phyloP scores from a whole-genome alignment of 2,797 vertebrate genomes.

The Onychomys arenicola region DNA sequence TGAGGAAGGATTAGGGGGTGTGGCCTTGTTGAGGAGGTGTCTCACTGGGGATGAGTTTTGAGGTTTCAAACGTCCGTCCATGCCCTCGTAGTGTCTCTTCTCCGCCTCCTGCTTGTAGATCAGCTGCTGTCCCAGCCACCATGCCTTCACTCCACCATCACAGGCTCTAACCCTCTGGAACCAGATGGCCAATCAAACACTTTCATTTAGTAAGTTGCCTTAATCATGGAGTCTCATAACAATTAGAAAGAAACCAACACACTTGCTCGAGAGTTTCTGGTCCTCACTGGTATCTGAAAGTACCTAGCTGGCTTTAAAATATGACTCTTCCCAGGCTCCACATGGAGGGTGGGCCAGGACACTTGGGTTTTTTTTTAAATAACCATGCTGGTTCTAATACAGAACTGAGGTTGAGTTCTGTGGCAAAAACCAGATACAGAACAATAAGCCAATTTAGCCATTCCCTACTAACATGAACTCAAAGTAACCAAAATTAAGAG shows the following conservation, averaged over 20 bases:
- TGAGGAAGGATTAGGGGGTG: not conserved
- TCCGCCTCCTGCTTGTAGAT: not conserved
- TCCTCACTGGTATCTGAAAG: not conserved
- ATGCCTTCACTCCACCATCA: not conserved
- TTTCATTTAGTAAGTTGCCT: not conserved
- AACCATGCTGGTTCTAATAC: not conserved
- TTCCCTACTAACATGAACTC: conserved; percentile 27
- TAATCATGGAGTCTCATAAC: not conserved
- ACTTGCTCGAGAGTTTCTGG: not conserved
- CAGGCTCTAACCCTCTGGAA: not conserved
- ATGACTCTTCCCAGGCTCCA: not conserved
- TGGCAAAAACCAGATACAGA: not conserved
- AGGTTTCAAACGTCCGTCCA: not conserved
- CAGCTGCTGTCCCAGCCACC: not conserved
- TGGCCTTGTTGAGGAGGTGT: not conserved
- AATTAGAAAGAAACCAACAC: not conserved
- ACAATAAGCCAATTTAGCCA: conserved; percentile 8
- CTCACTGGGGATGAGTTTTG: not conserved
- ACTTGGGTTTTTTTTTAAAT: not conserved
- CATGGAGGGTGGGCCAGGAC: not conserved
- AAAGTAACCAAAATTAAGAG: conserved; percentile 44
- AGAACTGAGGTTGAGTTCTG: not conserved
- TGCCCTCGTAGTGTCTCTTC: not conserved
- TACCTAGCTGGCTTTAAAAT: not conserved
- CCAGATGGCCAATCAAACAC: not conserved